A percentile compares a stretch with the other conserved stretches of the same genome.
phyloP scores from a whole-genome alignment of 2,888 invertebrate species.

The Bellardia pandia region DNA sequence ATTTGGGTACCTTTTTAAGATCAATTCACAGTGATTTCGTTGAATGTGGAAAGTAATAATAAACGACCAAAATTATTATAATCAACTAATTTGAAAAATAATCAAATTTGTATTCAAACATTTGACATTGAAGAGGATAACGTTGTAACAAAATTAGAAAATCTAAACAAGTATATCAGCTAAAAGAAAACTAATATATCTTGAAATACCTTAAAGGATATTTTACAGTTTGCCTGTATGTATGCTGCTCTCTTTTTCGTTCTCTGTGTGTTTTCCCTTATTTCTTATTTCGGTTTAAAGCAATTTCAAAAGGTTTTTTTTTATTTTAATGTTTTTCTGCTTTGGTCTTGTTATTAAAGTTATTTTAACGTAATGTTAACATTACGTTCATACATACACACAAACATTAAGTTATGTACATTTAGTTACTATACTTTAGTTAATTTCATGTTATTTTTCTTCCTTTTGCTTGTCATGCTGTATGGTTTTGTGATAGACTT shows the following conservation, averaged over 20 bases:
- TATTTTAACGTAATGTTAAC: slow-evolving; percentile 61
- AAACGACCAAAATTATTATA: too few species aligned
- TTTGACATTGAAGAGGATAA: too few species aligned
- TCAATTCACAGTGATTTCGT: too few species aligned
- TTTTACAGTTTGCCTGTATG: not conserved
- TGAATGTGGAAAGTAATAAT: too few species aligned
- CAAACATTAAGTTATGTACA: not conserved
- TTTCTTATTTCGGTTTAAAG: slow-evolving; percentile 5
- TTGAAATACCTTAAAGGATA: too few species aligned
- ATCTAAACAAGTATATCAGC: too few species aligned
- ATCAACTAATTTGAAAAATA: too few species aligned
- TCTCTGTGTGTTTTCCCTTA: not conserved
- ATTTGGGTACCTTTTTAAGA: too few species aligned
- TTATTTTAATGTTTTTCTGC: slow-evolving; percentile 2
- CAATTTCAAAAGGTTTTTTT: slow-evolving; percentile 29
- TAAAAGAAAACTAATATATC: too few species aligned
- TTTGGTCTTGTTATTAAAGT: slow-evolving; percentile 62
- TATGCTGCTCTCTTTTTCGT: slow-evolving; percentile 15
- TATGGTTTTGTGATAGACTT: slow-evolving; percentile 64
- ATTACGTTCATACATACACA: slow-evolving; percentile 41
- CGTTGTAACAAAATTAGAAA: too few species aligned
- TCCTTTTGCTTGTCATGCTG: slow-evolving; percentile 56
- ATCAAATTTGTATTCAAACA: too few species aligned
- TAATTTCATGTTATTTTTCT: slow-evolving; percentile 52
- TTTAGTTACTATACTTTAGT: slow-evolving; percentile 34